Evolutionary conservation across 2,113 vertebrate genomes (phyloP).

Genomic region (Pterocles gutturalis): DNA sequence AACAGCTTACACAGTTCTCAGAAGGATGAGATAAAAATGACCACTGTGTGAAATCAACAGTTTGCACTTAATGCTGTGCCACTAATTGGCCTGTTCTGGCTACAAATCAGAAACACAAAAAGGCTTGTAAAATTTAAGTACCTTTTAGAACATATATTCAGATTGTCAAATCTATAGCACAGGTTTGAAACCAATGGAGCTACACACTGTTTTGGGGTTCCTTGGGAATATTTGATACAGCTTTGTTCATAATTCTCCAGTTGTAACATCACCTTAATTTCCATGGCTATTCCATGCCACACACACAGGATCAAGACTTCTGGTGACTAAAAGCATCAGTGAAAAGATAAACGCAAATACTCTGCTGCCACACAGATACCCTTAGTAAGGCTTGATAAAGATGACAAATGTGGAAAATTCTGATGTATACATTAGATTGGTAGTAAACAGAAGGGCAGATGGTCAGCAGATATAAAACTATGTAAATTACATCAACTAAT

Average conservation of each 20-base stretch:
- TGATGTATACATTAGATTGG: neutral
- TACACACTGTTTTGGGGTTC: neutral
- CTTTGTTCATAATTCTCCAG: neutral
- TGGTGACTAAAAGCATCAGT: neutral
- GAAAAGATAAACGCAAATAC: neutral
- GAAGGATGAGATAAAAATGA: neutral
- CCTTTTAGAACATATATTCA: neutral
- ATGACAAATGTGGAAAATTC: neutral
- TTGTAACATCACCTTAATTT: neutral
- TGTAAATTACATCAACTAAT: neutral
- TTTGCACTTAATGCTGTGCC: neutral
- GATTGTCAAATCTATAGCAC: neutral
- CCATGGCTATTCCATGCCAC: neutral
- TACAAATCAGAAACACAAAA: neutral
- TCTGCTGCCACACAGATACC: neutral
- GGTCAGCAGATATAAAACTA: neutral
- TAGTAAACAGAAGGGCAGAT: neutral
- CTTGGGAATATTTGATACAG: neutral
- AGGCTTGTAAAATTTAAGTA: neutral
- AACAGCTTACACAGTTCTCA: neutral
- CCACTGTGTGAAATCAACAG: neutral
- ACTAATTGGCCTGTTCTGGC: neutral
- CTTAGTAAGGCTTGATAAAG: neutral
- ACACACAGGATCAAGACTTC: neutral
- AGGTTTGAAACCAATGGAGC: neutral